Conservation (phyloP, 2,797 vertebrate genomes). For the Scleropages formosus region DNA sequence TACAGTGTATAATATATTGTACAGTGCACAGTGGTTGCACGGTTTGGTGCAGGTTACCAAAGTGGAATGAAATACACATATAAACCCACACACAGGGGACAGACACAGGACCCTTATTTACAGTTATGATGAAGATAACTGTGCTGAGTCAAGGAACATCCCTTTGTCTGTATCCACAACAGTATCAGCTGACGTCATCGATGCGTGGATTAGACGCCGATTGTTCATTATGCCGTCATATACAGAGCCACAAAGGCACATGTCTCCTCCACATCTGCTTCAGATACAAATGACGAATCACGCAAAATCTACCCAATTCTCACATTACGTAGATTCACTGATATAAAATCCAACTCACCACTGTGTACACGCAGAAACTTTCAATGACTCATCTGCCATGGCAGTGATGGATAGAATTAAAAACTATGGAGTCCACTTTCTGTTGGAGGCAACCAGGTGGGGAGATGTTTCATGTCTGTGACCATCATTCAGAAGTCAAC, state of each 20-base stretch:
- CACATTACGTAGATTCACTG: neutral
- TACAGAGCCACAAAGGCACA: neutral
- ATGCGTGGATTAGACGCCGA: neutral
- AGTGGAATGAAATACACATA: neutral
- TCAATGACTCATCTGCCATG: too few species aligned
- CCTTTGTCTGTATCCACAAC: neutral
- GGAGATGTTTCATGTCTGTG: neutral
- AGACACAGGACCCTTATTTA: constrained; percentile 28
- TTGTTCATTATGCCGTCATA: neutral
- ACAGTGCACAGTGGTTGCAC: neutral
- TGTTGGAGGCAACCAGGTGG: neutral
- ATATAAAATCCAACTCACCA: neutral
- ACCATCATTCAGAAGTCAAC: neutral
- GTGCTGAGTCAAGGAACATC: constrained; percentile 24
- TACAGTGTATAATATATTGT: too few species aligned
- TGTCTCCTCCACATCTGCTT: neutral
- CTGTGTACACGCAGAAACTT: neutral
- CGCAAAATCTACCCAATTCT: neutral
- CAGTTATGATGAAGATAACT: constrained; percentile 21
- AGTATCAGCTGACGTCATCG: neutral
- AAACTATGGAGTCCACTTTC: neutral
- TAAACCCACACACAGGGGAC: neutral
- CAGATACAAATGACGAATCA: neutral
- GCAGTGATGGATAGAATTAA: neutral
- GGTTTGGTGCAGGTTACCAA: neutral